Conservation (phyloP, 2,113 vertebrate genomes). For the Mus spicilegus region DNA sequence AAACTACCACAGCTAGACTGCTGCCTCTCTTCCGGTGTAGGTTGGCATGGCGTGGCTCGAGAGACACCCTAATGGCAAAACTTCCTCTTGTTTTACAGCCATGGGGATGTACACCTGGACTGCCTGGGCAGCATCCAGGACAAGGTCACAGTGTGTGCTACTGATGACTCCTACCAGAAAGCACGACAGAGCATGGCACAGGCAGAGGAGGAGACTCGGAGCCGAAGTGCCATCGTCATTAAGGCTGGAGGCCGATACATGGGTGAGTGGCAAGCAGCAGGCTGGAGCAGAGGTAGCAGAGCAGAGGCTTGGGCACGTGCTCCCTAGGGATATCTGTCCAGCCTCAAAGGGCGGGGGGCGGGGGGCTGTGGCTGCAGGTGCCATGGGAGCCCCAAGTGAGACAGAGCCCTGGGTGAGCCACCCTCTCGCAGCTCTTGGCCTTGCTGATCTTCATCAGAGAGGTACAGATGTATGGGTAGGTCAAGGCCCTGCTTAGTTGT, state of each 20-base stretch:
- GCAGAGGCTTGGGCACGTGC: background rate
- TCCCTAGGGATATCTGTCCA: background rate
- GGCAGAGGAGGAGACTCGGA: slow-evolving; percentile 97
- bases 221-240: slow-evolving; percentile 96
- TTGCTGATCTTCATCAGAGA: background rate
- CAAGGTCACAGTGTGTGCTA: slow-evolving; percentile 98
- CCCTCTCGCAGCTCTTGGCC: background rate
- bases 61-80: background rate
- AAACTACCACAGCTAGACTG: background rate
- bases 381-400: too few species aligned
- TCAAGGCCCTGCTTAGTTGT: background rate
- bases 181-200: slow-evolving; percentile 97
- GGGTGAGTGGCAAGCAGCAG: slow-evolving; percentile 85
- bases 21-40: background rate
- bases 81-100: slow-evolving; percentile 85
- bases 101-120: slow-evolving; percentile 95
- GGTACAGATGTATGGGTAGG: too few species aligned
- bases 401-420: background rate
- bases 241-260: slow-evolving; percentile 95
- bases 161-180: slow-evolving; percentile 98
- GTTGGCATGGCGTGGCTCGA: background rate
- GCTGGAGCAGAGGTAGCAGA: background rate
- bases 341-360: too few species aligned
- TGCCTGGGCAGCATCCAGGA: slow-evolving; percentile 98
- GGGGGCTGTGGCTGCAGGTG: background rate